These are phyloP conservation scores for Ooceraea biroi DNA, from an alignment of 1,140 invertebrate genomes.

Conservation along the genomic window DNA sequence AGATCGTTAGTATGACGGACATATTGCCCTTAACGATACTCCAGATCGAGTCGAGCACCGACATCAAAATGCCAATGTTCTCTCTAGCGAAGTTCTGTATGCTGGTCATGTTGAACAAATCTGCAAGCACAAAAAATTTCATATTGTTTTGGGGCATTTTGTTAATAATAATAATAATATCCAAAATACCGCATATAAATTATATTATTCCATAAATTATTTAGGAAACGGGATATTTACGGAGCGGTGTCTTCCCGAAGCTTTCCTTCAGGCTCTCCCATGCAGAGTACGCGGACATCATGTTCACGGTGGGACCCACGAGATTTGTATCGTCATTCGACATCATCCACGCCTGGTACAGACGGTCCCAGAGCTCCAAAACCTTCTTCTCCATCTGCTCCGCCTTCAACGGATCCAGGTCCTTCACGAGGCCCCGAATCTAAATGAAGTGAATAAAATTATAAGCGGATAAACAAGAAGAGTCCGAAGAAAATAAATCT, in stretches of 20 bases:
- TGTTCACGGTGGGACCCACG: conserved; percentile 89
- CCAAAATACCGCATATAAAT: background rate
- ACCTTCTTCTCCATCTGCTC: conserved; percentile 96
- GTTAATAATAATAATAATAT: too few species aligned
- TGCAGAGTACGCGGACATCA: conserved; percentile 88
- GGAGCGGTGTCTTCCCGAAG: conserved; percentile 89
- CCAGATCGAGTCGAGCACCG: conserved; percentile 97
- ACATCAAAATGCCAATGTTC: conserved; percentile 96
- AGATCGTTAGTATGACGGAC: conserved; percentile 94
- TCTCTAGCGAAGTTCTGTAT: conserved; percentile 94
- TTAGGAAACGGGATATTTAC: conserved; percentile 71
- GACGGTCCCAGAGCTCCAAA: conserved; percentile 96
- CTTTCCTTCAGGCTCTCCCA: conserved; percentile 92
- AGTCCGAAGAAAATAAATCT: conserved; percentile 75
- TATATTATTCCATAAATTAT: conserved; percentile 5
- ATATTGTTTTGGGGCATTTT: background rate
- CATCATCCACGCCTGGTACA: conserved; percentile 97
- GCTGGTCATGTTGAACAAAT: conserved; percentile 91
- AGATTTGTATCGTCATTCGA: conserved; percentile 86
- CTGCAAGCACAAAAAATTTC: conserved; percentile 80
- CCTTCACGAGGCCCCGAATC: conserved; percentile 92
- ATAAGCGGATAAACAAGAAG: conserved; percentile 37
- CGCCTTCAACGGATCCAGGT: conserved; percentile 93
- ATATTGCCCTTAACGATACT: conserved; percentile 96
- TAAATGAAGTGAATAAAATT: conserved; percentile 80